These are phyloP conservation scores for Gyrodactylus bullatarudis DNA, from an alignment of 1,140 invertebrate species.

Conservation along the genomic window DNA sequence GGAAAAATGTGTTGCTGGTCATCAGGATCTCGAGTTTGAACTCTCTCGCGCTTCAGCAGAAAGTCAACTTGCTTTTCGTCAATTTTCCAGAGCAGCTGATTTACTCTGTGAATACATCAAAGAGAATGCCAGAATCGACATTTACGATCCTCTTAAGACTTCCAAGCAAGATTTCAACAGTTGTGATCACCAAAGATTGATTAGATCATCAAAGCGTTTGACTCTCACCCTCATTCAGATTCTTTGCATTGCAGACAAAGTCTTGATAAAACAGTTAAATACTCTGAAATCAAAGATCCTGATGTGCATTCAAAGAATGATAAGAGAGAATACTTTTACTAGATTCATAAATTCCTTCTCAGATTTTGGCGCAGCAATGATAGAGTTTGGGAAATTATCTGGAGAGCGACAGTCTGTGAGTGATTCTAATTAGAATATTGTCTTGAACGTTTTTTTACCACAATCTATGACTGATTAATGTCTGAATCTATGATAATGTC, in stretches of 20 bases:
- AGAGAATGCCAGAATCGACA: too few relatives aligned
- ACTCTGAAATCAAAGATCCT: too few relatives aligned
- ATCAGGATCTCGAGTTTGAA: background rate
- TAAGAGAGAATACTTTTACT: background rate
- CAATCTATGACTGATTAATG: too few relatives aligned
- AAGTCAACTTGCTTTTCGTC: background rate
- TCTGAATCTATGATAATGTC: too few relatives aligned
- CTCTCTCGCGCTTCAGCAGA: background rate
- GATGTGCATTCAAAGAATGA: background rate
- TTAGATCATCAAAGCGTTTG: background rate
- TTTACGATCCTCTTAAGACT: background rate
- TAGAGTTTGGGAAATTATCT: background rate
- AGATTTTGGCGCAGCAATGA: background rate
- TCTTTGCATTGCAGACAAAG: background rate
- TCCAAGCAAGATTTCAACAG: background rate
- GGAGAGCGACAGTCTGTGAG: background rate
- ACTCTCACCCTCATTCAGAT: background rate
- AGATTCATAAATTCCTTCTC: background rate
- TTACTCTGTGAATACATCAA: too few relatives aligned
- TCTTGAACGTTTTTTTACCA: too few relatives aligned
- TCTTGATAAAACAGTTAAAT: too few relatives aligned
- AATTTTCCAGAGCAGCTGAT: background rate
- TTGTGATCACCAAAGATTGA: background rate
- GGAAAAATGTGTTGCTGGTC: background rate
- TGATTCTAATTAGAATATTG: too few relatives aligned